phyloP scores from a whole-genome alignment of 2,888 invertebrate species.

The Drosophila incognita region DNA sequence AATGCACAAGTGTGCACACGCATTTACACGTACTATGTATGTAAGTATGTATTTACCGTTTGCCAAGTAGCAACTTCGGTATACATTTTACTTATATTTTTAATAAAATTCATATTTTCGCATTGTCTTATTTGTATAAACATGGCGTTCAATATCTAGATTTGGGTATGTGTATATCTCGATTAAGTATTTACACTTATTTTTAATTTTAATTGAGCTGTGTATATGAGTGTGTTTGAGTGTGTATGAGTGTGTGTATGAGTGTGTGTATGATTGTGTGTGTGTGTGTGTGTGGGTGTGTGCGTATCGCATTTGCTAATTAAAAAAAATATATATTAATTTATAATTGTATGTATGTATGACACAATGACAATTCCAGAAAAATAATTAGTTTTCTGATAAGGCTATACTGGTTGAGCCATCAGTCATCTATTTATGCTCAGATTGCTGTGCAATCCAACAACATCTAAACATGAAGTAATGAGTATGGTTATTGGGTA shows the following conservation, averaged over 20 bases:
- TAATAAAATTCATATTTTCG: constrained; percentile 29
- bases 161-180: constrained; percentile 20
- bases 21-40: constrained; percentile 1
- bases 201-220: constrained; percentile 17
- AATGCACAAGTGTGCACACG: background rate
- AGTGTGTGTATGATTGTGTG: background rate
- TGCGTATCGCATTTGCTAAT: constrained; percentile 57
- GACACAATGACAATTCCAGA: constrained; percentile 37
- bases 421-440: constrained; percentile 31
- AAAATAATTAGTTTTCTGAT: constrained; percentile 24
- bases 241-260: background rate
- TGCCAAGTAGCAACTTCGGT: constrained; percentile 13
- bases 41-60: constrained; percentile 24
- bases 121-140: constrained; percentile 29
- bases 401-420: constrained; percentile 36
- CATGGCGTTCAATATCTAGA: constrained; percentile 22
- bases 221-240: background rate
- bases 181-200: constrained; percentile 36
- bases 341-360: constrained; percentile 15
- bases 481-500: constrained; percentile 8
- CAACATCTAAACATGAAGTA: constrained; percentile 24
- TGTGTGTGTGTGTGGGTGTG: constrained; percentile 19
- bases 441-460: constrained; percentile 52
- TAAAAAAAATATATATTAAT: constrained; percentile 7
- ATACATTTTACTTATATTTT: constrained; percentile 13